These are phyloP conservation scores for Metallyticus violacea DNA, from an alignment of 2,888 invertebrate species.

Conservation along the genomic window DNA sequence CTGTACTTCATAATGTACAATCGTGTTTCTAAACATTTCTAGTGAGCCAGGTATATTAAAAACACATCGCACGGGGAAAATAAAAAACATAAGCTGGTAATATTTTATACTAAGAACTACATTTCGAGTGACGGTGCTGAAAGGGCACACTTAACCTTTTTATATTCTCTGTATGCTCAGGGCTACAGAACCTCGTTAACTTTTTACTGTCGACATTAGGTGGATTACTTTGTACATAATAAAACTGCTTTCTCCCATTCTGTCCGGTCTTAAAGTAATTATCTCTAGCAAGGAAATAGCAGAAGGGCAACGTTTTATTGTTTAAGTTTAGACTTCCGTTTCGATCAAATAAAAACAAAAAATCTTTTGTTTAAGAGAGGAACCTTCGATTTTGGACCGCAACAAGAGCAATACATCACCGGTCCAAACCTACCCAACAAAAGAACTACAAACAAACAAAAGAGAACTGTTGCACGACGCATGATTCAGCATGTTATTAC, in stretches of 20 bases:
- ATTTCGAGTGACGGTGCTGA: neutral
- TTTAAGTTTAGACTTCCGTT: neutral
- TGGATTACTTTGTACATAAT: neutral
- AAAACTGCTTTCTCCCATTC: neutral
- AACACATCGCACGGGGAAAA: neutral
- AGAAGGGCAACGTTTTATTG: too few relatives aligned
- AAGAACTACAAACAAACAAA: neutral
- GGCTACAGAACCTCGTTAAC: neutral
- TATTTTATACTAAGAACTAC: neutral
- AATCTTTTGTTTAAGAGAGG: too few relatives aligned
- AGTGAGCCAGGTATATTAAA: neutral
- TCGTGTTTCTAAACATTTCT: neutral
- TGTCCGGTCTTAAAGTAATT: neutral
- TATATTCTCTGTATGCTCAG: neutral
- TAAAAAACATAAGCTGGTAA: neutral
- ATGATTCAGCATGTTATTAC: neutral
- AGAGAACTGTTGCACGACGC: neutral
- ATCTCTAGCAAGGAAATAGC: neutral
- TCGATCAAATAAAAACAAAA: too few relatives aligned
- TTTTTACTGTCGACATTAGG: neutral
- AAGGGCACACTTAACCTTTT: neutral
- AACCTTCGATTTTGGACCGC: neutral
- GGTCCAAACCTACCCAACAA: neutral
- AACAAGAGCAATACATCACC: neutral
- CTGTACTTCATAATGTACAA: too few relatives aligned